phyloP scores from a whole-genome alignment of 1,140 invertebrate genomes.

The Magallana gigas region DNA sequence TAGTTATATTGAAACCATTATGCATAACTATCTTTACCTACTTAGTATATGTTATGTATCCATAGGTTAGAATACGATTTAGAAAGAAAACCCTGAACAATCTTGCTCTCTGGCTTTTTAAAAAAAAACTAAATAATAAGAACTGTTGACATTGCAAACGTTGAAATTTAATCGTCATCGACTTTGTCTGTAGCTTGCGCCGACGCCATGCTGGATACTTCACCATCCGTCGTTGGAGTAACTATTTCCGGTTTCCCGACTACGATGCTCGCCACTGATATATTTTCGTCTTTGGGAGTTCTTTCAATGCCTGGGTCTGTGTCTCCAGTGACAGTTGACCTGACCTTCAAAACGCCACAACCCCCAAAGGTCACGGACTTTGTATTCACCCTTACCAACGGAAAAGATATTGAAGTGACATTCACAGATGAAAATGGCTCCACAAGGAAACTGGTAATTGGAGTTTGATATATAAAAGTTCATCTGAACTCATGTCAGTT shows the following conservation, averaged over 20 bases:
- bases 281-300: background rate
- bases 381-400: background rate
- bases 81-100: too few species aligned
- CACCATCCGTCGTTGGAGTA: background rate
- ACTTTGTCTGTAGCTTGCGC: background rate
- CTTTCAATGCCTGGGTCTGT: background rate
- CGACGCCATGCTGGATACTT: background rate
- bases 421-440: background rate
- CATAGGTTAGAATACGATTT: too few species aligned
- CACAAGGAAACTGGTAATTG: background rate
- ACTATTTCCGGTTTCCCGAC: background rate
- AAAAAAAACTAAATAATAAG: too few species aligned
- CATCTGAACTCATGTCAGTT: too few species aligned
- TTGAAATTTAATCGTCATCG: background rate
- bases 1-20: too few species aligned
- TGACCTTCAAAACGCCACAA: slow-evolving; percentile 3
- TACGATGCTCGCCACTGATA: background rate
- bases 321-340: background rate
- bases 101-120: too few species aligned
- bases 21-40: too few species aligned
- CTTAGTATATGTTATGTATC: too few species aligned
- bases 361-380: slow-evolving; percentile 19
- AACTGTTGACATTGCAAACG: too few species aligned
- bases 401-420: background rate
- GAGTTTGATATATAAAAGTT: too few species aligned